Conservation (phyloP, 1,140 invertebrate genomes). For the Drosophila bocki region DNA sequence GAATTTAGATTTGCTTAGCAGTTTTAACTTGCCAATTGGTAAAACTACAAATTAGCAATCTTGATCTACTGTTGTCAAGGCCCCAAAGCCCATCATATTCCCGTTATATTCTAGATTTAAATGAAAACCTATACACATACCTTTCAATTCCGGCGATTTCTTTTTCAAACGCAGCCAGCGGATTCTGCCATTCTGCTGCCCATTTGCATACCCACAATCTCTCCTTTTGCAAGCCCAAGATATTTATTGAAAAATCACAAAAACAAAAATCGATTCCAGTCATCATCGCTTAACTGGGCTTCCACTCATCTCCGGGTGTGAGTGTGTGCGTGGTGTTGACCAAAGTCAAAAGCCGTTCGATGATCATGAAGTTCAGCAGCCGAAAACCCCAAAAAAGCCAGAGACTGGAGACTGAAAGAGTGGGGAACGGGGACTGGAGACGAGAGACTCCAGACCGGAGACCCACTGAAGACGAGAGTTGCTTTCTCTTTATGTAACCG, state of each 20-base stretch:
- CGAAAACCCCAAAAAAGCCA: not conserved
- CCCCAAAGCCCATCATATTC: not conserved
- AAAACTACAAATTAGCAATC: not conserved
- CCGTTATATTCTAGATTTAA: constrained; percentile 27
- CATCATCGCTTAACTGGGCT: constrained; percentile 53
- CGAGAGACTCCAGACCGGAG: constrained; percentile 19
- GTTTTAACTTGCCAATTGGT: not conserved
- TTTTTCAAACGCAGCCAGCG: constrained; percentile 29
- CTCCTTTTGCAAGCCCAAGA: constrained; percentile 35
- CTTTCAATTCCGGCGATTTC: constrained; percentile 36
- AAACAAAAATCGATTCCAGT: constrained; percentile 16
- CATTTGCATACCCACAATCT: constrained; percentile 54
- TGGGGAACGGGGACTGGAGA: not conserved
- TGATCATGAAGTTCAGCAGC: constrained; percentile 75
- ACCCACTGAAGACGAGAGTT: constrained; percentile 42
- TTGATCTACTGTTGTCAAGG: constrained; percentile 22
- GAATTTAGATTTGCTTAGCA: not conserved
- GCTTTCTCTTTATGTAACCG: constrained; percentile 80
- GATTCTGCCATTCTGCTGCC: constrained; percentile 41
- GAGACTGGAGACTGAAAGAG: not conserved
- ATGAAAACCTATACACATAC: constrained; percentile 4
- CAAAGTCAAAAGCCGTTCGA: constrained; percentile 82
- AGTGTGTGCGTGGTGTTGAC: constrained; percentile 61
- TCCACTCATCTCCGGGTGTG: constrained; percentile 21
- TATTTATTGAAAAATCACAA: constrained; percentile 13